A percentile compares a stretch with the other conserved stretches of the same genome.
phyloP scores from a whole-genome alignment of 2,888 invertebrate genomes.

The Parnassius smintheus region DNA sequence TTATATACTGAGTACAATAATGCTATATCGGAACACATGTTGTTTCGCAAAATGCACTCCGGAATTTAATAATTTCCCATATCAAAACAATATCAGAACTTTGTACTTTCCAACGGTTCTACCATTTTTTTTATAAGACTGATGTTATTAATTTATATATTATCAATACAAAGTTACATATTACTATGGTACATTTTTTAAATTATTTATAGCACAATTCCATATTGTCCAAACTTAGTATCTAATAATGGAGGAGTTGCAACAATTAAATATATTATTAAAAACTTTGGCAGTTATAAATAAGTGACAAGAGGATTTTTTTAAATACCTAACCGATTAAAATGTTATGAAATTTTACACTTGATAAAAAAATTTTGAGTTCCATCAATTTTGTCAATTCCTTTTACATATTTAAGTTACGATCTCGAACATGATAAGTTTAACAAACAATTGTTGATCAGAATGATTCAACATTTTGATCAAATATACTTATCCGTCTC shows the following conservation, averaged over 20 bases:
- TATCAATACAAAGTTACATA: slow-evolving; percentile 34
- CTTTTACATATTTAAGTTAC: slow-evolving; percentile 16
- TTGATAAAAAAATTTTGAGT: slow-evolving; percentile 19
- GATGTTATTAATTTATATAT: slow-evolving; percentile 29
- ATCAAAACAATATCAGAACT: slow-evolving; percentile 51
- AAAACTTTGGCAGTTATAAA: slow-evolving; percentile 24
- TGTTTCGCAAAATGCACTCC: slow-evolving; percentile 36
- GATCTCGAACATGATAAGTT: slow-evolving; percentile 25
- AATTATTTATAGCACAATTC: slow-evolving; percentile 69
- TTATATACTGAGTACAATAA: too few relatives aligned
- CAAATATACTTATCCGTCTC: slow-evolving; percentile 6
- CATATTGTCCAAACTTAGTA: slow-evolving; percentile 60
- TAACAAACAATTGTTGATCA: slow-evolving; percentile 19
- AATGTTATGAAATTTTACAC: slow-evolving; percentile 13
- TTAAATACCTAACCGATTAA: background rate
- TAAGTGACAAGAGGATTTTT: slow-evolving; percentile 1
- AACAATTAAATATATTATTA: slow-evolving; percentile 26
- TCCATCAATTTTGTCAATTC: slow-evolving; percentile 20
- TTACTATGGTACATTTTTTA: slow-evolving; percentile 46
- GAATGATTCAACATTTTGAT: slow-evolving; percentile 23
- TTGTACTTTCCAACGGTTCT: slow-evolving; percentile 60
- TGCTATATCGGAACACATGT: background rate
- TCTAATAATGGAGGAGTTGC: slow-evolving; percentile 34
- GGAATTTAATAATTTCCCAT: slow-evolving; percentile 38
- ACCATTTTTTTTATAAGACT: slow-evolving; percentile 32